Base-by-base conservation (phyloP, 1,140 invertebrate genomes). In the Drosophila chauvacae region DNA sequence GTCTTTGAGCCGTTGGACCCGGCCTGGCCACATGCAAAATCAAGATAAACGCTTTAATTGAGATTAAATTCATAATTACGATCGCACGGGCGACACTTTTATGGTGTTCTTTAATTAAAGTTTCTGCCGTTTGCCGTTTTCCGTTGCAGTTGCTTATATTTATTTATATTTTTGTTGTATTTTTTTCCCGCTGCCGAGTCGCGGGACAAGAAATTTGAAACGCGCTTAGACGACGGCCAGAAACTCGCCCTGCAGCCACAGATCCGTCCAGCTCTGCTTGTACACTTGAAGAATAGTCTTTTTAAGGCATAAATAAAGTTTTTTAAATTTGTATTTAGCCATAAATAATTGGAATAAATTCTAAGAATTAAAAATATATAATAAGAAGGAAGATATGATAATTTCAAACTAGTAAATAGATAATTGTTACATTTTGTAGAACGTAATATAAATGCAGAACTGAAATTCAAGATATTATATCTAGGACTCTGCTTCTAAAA, bases 1-100 rank as follows among this genome's bases (percentile, higher is more conserved):
- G 26, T 23, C 37, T 47, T 41, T 37, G 37, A 16, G 23, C 47
- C 7, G 47, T 9, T 55, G 64, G 65, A 50, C 35, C 47, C 23
- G 58, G 60, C 60, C 20, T 30, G 60, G 42, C 60, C 63, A 80
- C 59, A 61, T 72, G 77, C 69, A 81, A 85, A 90, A 90, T 90
- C 85, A 90, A 90, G 85, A 90, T 90, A 90, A 90, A 85, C 85
- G 75, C 81, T 90, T 83, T 90, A 90, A 90, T 90, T 90, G 85
- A 90, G 85, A 90, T 90, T 90, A 90, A 90, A 90, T 90, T 90
- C 85, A 90, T 90, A 90, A 90, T 90, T 90, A 90, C 85, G 85
- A 90, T 90, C 85, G 85, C 85, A 81, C 81, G 70, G 73, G 85
- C 85, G 85, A 90, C 85, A 90, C 85, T 90, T 90, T 90, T 85